A percentile compares a stretch with the other conserved stretches of the same genome.
These are phyloP conservation scores for Lepidurus arcticus DNA, from an alignment of 1,140 invertebrate species.

Conservation along the genomic window DNA sequence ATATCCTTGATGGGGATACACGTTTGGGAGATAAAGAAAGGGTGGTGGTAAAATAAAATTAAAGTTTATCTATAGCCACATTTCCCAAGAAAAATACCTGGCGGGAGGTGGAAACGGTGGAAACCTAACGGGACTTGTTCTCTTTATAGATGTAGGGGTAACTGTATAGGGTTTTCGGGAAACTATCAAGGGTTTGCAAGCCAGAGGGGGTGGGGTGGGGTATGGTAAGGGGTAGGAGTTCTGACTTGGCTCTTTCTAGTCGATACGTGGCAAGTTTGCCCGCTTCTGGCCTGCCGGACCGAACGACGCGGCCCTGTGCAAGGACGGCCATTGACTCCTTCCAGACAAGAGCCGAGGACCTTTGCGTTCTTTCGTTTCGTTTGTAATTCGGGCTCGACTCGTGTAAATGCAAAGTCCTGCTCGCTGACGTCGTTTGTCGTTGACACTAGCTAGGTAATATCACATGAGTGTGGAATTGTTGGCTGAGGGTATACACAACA, in stretches of 20 bases:
- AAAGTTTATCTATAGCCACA: background rate
- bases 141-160: background rate
- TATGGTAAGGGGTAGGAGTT: background rate
- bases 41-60: background rate
- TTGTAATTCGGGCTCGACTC: background rate
- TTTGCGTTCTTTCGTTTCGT: slow-evolving; percentile 19
- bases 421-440: slow-evolving; percentile 13
- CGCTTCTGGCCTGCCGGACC: background rate
- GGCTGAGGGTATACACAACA: background rate
- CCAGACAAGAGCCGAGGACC: background rate
- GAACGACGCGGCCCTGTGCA: background rate
- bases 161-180: background rate
- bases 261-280: slow-evolving; percentile 1
- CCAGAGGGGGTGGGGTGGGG: background rate
- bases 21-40: background rate
- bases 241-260: background rate
- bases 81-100: slow-evolving; percentile 3
- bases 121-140: slow-evolving; percentile 2
- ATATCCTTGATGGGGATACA: background rate
- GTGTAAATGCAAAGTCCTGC: background rate
- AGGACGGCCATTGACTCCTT: slow-evolving; percentile 6
- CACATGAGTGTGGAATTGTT: background rate
- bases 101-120: slow-evolving; percentile 6
- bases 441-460: background rate
- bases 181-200: background rate